Conservation (phyloP, 2,888 invertebrate genomes). For the Bombyx huttoni region DNA sequence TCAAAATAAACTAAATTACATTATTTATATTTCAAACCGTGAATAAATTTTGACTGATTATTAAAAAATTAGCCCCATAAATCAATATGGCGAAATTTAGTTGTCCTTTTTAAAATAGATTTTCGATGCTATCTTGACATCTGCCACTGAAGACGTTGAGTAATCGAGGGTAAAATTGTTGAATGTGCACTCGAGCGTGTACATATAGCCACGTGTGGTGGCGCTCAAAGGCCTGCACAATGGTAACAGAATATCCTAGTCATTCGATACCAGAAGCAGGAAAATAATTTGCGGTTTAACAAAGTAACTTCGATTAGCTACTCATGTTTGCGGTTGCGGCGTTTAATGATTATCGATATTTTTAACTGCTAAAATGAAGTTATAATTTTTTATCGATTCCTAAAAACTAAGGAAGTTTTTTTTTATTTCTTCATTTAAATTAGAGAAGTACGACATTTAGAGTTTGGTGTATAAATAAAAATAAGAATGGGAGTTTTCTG, state of each 20-base stretch:
- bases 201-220: conserved; percentile 43
- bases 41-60: no score
- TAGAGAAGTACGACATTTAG: no score
- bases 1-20: no score
- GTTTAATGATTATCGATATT: no score
- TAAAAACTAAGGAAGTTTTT: no score
- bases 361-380: no score
- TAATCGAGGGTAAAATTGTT: conserved; percentile 46
- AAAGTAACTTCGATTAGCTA: conserved; percentile 5
- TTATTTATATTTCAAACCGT: no score
- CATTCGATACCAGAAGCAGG: conserved; percentile 32
- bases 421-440: no score
- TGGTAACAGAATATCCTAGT: conserved; percentile 19
- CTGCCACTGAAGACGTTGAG: conserved; percentile 5
- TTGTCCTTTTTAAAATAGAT: background rate
- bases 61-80: no score
- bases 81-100: background rate
- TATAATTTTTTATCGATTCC: no score
- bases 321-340: conserved; percentile 15
- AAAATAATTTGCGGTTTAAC: conserved; percentile 26
- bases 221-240: conserved; percentile 10
- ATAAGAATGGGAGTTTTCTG: no score
- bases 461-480: no score
- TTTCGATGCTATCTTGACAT: conserved; percentile 8
- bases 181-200: conserved; percentile 41